phyloP scores from a whole-genome alignment of 2,888 invertebrate genomes.

The Agapostemon virescens region DNA sequence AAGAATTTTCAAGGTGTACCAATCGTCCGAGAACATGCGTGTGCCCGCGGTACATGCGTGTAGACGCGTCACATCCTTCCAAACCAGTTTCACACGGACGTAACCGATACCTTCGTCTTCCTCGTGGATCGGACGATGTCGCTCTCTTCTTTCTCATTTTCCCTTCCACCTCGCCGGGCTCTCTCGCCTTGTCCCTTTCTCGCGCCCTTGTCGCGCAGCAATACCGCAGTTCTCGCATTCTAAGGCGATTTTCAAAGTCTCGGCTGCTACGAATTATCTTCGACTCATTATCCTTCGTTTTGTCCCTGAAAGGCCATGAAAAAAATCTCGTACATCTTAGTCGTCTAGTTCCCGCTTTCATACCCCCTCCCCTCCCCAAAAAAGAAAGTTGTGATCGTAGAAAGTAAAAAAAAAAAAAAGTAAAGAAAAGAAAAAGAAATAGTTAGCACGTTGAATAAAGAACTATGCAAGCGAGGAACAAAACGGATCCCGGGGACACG shows the following conservation, averaged over 20 bases:
- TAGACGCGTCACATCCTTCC: slow-evolving; percentile 76
- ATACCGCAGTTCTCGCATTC: slow-evolving; percentile 44
- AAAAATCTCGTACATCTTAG: not conserved
- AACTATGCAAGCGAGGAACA: not conserved
- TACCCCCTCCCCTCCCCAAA: too few relatives aligned
- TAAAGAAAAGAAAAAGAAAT: not conserved
- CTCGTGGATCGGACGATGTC: slow-evolving; percentile 67
- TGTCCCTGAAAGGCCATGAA: not conserved
- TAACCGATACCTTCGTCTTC: slow-evolving; percentile 73
- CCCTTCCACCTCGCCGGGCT: slow-evolving; percentile 25
- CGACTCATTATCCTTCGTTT: slow-evolving; percentile 31
- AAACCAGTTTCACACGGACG: slow-evolving; percentile 78
- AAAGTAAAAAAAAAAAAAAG: not conserved
- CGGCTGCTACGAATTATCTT: slow-evolving; percentile 40
- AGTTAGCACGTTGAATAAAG: not conserved
- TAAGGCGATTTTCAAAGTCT: slow-evolving; percentile 49
- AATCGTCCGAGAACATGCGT: slow-evolving; percentile 28
- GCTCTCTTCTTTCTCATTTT: slow-evolving; percentile 52
- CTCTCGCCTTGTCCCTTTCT: slow-evolving; percentile 36
- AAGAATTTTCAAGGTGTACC: slow-evolving; percentile 73
- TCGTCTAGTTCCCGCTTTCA: too few relatives aligned
- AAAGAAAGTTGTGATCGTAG: not conserved
- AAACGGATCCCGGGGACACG: slow-evolving; percentile 15
- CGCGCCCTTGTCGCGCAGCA: slow-evolving; percentile 33
- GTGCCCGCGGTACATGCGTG: slow-evolving; percentile 52